Conservation (phyloP, 2,888 invertebrate genomes). For the Lepidochitona cinerea region DNA sequence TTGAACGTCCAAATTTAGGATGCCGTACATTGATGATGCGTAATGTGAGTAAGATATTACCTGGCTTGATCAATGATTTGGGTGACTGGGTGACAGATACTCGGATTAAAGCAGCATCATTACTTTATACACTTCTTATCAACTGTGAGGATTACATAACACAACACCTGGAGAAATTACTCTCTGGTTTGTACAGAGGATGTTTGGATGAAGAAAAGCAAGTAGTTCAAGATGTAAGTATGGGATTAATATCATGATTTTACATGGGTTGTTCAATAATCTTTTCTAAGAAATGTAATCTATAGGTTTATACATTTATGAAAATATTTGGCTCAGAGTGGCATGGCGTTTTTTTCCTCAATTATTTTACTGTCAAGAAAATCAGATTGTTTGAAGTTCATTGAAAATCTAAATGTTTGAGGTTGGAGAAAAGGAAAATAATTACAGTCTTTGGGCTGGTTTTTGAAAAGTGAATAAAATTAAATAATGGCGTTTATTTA, state of each 20-base stretch:
- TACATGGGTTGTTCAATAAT: too few relatives aligned
- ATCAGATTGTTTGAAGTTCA: too few relatives aligned
- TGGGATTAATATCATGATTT: neutral
- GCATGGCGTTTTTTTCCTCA: too few relatives aligned
- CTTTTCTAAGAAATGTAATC: too few relatives aligned
- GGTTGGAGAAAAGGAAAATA: too few relatives aligned
- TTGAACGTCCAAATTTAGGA: conserved; percentile 87
- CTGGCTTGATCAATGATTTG: conserved; percentile 81
- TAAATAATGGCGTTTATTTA: too few relatives aligned
- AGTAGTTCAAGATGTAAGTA: conserved; percentile 72
- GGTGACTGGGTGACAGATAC: conserved; percentile 83
- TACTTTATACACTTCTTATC: conserved; percentile 81
- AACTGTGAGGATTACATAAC: conserved; percentile 83
- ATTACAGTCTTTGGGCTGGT: too few relatives aligned
- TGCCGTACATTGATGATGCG: conserved; percentile 85
- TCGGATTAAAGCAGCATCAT: conserved; percentile 81
- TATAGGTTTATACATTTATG: too few relatives aligned
- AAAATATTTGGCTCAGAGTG: too few relatives aligned
- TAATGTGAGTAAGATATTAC: conserved; percentile 80
- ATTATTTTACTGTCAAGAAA: too few relatives aligned
- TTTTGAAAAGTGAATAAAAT: too few relatives aligned
- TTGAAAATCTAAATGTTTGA: too few relatives aligned
- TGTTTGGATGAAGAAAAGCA: conserved; percentile 79
- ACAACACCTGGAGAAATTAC: conserved; percentile 76
- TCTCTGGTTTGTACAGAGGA: conserved; percentile 78